Percentiles rank a stretch among this genome's conserved stretches.
Conservation (phyloP, 2,888 invertebrate species). For the Rotaria macrura region DNA sequence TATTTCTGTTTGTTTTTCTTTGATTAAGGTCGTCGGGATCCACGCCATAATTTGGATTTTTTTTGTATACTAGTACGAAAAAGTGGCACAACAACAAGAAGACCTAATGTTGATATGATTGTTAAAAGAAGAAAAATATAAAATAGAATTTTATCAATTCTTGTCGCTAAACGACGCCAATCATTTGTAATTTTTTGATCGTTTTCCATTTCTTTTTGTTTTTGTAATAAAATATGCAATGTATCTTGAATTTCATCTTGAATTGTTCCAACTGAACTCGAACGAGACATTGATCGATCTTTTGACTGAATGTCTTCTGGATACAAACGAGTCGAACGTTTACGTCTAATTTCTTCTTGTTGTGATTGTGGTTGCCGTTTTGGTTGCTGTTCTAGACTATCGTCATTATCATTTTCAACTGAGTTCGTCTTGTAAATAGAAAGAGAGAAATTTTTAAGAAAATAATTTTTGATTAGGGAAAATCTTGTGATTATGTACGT, state of each 20-base stretch:
- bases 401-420: not conserved
- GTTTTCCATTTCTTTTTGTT: conserved; percentile 47
- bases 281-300: not conserved
- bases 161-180: conserved; percentile 54
- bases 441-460: no score
- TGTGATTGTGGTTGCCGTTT: no score
- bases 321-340: not conserved
- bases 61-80: conserved; percentile 30
- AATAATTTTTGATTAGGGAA: no score
- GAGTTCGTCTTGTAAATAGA: not conserved
- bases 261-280: conserved; percentile 29
- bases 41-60: not conserved
- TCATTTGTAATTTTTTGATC: conserved; percentile 52
- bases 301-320: not conserved
- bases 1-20: not conserved
- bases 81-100: conserved; percentile 53
- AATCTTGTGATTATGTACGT: no score
- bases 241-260: conserved; percentile 46
- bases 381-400: not conserved
- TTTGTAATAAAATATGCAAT: conserved; percentile 43
- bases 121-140: conserved; percentile 55
- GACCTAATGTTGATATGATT: conserved; percentile 51
- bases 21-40: not conserved
- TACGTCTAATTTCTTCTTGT: not conserved
- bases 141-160: conserved; percentile 54